Evolutionary conservation across 2,888 invertebrate species (phyloP).

Genomic region (Mechanitis mazaeus): DNA sequence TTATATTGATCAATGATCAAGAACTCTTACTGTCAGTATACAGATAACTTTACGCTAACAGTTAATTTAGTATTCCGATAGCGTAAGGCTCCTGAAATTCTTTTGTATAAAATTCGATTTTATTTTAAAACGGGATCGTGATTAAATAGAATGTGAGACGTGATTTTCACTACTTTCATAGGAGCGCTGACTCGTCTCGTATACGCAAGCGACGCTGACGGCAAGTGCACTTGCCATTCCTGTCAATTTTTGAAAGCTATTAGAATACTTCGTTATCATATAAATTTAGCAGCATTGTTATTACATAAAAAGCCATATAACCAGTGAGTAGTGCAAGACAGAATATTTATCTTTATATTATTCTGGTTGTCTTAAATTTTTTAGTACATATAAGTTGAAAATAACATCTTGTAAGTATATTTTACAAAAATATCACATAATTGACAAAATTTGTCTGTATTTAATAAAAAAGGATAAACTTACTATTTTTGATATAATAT

Average conservation of each 20-base stretch:
- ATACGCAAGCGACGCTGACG: conserved; percentile 14
- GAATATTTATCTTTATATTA: too few species aligned
- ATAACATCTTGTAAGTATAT: too few species aligned
- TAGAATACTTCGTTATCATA: conserved; percentile 2
- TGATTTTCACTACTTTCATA: conserved; percentile 37
- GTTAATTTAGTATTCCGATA: conserved; percentile 40
- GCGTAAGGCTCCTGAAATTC: conserved; percentile 42
- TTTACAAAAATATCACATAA: too few species aligned
- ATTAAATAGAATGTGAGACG: conserved; percentile 51
- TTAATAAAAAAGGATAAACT: too few species aligned
- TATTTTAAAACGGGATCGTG: conserved; percentile 44
- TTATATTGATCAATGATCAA: conserved; percentile 39
- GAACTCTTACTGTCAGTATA: conserved; percentile 8
- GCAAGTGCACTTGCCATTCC: conserved; percentile 2
- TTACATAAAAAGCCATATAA: too few species aligned
- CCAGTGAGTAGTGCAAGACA: too few species aligned
- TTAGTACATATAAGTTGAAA: too few species aligned
- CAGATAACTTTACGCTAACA: conserved; percentile 8
- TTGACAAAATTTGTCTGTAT: too few species aligned
- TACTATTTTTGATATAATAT: too few species aligned
- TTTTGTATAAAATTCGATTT: conserved; percentile 48
- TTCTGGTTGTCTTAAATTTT: too few species aligned
- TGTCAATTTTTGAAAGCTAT: conserved; percentile 26
- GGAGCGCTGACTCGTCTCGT: conserved; percentile 25
- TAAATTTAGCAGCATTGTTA: neutral